Evolutionary conservation across 2,888 invertebrate species (phyloP), one percentile per base, ranked within the genome.

Genomic region (Amiota mariae): DNA sequence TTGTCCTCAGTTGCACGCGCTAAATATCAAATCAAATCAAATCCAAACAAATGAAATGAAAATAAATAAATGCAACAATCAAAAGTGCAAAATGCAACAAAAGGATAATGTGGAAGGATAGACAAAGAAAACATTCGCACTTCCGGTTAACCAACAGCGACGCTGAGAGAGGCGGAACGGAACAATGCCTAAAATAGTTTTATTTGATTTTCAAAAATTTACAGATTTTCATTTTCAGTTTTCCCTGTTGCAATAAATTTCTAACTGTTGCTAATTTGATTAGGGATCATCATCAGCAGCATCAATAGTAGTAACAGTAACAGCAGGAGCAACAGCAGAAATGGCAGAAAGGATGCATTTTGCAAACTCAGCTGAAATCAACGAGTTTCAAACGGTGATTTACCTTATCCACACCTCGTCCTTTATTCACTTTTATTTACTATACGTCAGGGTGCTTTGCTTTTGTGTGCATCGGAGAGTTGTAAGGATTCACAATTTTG

Each of bases 251-350:
- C 59, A 13, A 68, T 36, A 68, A 63, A 68, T 68, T 51, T 68
- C 67, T 36, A 87, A 85, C 86, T 86, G 88, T 88, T 87, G 86
- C 87, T 87, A 88, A 87, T 87, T 84, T 80, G 86, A 87, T 87
- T 87, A 87, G 88, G 82, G 87, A 84, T 54, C 67, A 68, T 18
- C 66, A 48, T 49, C 48, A 48, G 18, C 15, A 18, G 3, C 15
- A 0, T 13, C 67, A 51, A 6, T 54, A 51, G n/a, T n/a, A 24
- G 24, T 9, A 9, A 9, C 15, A 68, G 82, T 85, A 84, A 13
- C 51, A 66, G 15, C 63, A 63, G 36, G 24, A 63, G 63, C 4
- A 63, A 12, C 13, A 20, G 49, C 66, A 63, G 63, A 24, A 48
- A 18, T 36, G 18, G 18, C 66, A 9, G 15, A 46, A n/a, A n/a